Percentiles rank a stretch among this genome's conserved stretches.
Evolutionary conservation across 2,888 invertebrate genomes (phyloP).

Genomic region (Macrosiphum euphorbiae): DNA sequence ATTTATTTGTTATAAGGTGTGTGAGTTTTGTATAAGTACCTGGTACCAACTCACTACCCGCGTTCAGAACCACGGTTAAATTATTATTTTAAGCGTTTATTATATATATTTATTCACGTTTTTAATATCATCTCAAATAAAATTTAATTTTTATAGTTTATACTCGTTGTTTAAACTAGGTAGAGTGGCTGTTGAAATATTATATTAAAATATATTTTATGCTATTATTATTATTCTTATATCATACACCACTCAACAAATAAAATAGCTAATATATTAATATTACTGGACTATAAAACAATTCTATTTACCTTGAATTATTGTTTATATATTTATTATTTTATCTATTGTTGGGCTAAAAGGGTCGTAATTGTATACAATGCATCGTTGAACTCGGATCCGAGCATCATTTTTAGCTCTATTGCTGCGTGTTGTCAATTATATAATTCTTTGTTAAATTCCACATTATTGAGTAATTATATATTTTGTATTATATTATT

Average conservation of each 20-base stretch:
- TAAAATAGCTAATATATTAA: background rate
- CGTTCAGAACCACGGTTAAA: fast-evolving
- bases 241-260: background rate
- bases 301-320: background rate
- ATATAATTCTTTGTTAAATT: background rate
- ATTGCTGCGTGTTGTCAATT: background rate
- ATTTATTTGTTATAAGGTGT: background rate
- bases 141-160: background rate
- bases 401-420: background rate
- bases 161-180: background rate
- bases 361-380: background rate
- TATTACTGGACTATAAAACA: background rate
- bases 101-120: too few relatives aligned
- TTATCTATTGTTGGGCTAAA: background rate
- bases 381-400: background rate
- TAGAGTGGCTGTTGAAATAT: background rate
- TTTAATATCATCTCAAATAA: background rate
- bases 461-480: background rate
- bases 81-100: background rate
- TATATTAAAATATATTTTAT: background rate
- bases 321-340: background rate
- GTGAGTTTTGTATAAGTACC: background rate
- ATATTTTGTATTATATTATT: background rate
- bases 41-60: background rate
- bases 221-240: background rate